phyloP scores from a whole-genome alignment of 2,797 vertebrate species.

The Dicrostonyx torquatus region DNA sequence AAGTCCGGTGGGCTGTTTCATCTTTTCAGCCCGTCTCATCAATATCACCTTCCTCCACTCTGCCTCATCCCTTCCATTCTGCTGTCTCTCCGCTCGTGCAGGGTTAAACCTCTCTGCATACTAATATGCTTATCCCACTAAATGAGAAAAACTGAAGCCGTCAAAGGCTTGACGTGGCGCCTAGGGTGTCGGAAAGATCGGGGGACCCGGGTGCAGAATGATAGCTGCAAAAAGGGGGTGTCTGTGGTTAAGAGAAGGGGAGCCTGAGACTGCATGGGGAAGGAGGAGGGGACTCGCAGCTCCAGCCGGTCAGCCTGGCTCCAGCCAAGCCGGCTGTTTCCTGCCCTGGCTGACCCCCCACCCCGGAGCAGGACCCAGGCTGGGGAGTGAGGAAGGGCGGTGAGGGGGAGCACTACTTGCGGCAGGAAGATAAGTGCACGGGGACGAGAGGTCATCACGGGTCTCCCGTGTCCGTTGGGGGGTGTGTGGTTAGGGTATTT shows the following conservation, averaged over 20 bases:
- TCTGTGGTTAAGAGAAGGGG: not conserved
- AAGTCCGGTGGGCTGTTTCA: not conserved
- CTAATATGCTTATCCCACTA: not conserved
- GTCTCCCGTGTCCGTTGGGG: not conserved
- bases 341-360: conserved; percentile 78
- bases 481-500: not conserved
- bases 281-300: conserved; percentile 67
- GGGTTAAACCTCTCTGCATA: not conserved
- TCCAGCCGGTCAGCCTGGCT: conserved; percentile 68
- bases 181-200: not conserved
- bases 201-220: not conserved
- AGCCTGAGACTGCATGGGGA: not conserved
- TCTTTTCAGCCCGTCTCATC: not conserved
- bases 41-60: not conserved
- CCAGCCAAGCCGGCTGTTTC: conserved; percentile 77
- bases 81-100: not conserved
- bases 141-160: not conserved
- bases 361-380: conserved; percentile 74
- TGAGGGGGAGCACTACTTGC: conserved; percentile 65
- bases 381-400: conserved; percentile 68
- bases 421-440: conserved; percentile 73
- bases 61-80: not conserved
- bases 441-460: conserved; percentile 70
- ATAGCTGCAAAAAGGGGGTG: not conserved
- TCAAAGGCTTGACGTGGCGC: not conserved